Conservation (phyloP, 2,113 vertebrate genomes). For the Galemys pyrenaicus region DNA sequence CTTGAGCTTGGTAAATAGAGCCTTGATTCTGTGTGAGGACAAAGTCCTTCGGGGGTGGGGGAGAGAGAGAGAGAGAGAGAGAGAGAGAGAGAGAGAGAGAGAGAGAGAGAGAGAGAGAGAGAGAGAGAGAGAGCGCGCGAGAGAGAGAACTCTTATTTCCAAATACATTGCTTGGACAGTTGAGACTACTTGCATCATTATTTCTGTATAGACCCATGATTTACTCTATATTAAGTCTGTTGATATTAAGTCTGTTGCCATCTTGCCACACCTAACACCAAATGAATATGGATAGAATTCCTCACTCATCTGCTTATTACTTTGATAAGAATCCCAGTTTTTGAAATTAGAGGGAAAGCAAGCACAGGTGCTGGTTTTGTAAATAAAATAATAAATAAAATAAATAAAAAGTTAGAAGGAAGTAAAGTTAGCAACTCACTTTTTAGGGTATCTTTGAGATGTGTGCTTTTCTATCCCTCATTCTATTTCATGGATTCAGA, state of each 20-base stretch:
- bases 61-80: too few species aligned
- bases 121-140: too few species aligned
- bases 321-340: conserved; percentile 43
- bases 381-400: too few species aligned
- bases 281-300: not conserved
- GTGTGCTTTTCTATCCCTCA: not conserved
- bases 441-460: not conserved
- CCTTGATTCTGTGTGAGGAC: not conserved
- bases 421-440: not conserved
- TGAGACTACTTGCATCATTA: not conserved
- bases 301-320: not conserved
- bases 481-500: not conserved
- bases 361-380: not conserved
- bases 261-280: not conserved
- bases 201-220: not conserved
- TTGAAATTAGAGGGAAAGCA: not conserved
- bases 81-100: too few species aligned
- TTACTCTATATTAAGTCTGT: not conserved
- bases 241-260: not conserved
- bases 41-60: too few species aligned
- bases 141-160: not conserved
- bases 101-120: too few species aligned
- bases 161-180: not conserved
- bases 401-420: conserved; percentile 10
- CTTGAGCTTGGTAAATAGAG: not conserved